These are phyloP conservation scores for Elysia crispata DNA, from an alignment of 2,888 invertebrate species.

Conservation along the genomic window DNA sequence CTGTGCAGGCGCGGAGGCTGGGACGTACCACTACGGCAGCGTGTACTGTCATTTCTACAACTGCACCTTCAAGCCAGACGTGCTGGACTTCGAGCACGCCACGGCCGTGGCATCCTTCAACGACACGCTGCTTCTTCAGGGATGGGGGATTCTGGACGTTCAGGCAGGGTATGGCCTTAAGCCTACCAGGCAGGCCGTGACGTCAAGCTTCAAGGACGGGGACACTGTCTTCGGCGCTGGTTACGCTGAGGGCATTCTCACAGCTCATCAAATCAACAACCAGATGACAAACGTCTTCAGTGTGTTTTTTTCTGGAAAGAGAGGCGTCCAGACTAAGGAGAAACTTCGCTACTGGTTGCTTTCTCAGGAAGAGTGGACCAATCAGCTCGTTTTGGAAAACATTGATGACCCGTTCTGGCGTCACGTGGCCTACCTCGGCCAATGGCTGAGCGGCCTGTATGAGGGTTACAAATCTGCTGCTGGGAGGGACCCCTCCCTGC, in stretches of 20 bases:
- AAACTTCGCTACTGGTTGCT: not conserved
- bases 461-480: slow-evolving; percentile 64
- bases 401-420: slow-evolving; percentile 66
- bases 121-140: slow-evolving; percentile 66
- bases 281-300: no score
- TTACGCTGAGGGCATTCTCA: slow-evolving; percentile 70
- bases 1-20: not conserved
- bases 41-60: slow-evolving; percentile 56
- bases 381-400: slow-evolving; percentile 59
- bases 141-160: slow-evolving; percentile 75
- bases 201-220: slow-evolving; percentile 47
- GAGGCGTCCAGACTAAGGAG: no score
- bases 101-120: slow-evolving; percentile 70
- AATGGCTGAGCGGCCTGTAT: slow-evolving; percentile 71
- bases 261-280: slow-evolving; percentile 39
- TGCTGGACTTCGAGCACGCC: slow-evolving; percentile 56
- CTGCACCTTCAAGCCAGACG: slow-evolving; percentile 55
- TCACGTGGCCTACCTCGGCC: slow-evolving; percentile 66
- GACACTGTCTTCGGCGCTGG: slow-evolving; percentile 67
- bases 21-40: slow-evolving; percentile 52
- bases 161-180: slow-evolving; percentile 61
- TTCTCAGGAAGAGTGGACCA: slow-evolving; percentile 67
- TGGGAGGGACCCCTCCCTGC: no score
- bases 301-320: no score
- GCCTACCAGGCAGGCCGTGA: slow-evolving; percentile 59